phyloP scores from a whole-genome alignment of 2,797 vertebrate species.

The Enteromius trimaculatus region DNA sequence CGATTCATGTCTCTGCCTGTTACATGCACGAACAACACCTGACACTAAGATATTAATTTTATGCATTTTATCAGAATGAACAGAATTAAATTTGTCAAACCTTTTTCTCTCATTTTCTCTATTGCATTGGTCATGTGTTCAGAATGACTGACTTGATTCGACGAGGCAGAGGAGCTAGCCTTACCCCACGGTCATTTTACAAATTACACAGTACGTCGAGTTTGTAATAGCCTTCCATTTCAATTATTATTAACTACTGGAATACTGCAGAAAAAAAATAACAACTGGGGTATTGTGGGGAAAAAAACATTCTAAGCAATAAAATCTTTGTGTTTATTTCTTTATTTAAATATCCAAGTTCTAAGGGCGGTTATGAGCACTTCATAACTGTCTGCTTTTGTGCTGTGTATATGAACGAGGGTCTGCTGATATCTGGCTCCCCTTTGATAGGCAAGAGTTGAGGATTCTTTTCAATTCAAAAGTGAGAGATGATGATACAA shows the following conservation, averaged over 20 bases:
- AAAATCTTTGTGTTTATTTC: background rate
- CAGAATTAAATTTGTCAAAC: background rate
- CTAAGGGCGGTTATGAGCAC: background rate
- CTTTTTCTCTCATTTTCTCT: background rate
- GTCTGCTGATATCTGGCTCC: background rate
- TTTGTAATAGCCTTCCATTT: constrained; percentile 59
- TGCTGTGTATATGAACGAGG: background rate
- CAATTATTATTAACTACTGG: constrained; percentile 53
- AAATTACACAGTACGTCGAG: constrained; percentile 62
- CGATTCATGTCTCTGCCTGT: no score
- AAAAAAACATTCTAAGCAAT: no score
- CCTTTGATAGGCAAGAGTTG: background rate
- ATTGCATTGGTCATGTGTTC: constrained; percentile 29
- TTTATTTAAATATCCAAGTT: background rate
- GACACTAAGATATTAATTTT: no score
- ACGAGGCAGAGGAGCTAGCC: constrained; percentile 44
- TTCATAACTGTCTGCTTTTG: background rate
- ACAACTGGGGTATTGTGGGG: background rate
- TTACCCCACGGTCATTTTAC: constrained; percentile 64
- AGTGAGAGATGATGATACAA: background rate
- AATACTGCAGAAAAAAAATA: background rate
- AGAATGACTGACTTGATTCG: constrained; percentile 54
- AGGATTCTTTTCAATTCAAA: constrained; percentile 10
- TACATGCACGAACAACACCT: no score
- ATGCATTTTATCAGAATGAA: background rate